These are phyloP conservation scores for Apeira syringaria DNA, from an alignment of 2,888 invertebrate species.

Conservation along the genomic window DNA sequence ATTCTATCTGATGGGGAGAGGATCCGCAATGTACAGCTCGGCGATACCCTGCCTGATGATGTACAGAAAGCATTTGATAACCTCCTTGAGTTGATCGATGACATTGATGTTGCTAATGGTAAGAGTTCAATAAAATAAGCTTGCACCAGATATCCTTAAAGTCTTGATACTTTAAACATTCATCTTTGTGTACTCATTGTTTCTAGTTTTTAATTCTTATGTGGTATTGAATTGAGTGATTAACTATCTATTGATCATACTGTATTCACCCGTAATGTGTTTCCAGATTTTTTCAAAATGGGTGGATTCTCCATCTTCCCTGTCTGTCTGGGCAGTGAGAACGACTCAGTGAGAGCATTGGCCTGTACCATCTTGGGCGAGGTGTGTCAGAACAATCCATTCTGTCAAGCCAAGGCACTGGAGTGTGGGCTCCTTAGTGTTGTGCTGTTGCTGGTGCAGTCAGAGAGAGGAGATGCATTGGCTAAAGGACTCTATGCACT, in stretches of 20 bases:
- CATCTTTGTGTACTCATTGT: too few species aligned
- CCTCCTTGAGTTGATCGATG: slow-evolving; percentile 87
- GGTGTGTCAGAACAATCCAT: slow-evolving; percentile 93
- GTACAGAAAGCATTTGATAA: slow-evolving; percentile 86
- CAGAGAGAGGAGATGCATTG: slow-evolving; percentile 82
- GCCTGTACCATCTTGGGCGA: slow-evolving; percentile 89
- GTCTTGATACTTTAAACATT: too few species aligned
- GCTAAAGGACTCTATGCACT: slow-evolving; percentile 90
- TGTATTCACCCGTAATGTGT: not conserved
- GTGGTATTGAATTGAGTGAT: too few species aligned
- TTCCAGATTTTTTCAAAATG: slow-evolving; percentile 91
- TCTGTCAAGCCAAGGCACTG: slow-evolving; percentile 89
- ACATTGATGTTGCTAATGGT: slow-evolving; percentile 92
- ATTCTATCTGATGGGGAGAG: slow-evolving; percentile 80
- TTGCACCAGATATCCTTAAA: too few species aligned
- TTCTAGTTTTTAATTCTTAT: too few species aligned
- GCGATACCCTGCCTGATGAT: slow-evolving; percentile 80
- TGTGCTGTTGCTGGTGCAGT: slow-evolving; percentile 83
- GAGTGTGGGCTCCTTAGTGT: slow-evolving; percentile 86
- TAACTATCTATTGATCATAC: too few species aligned
- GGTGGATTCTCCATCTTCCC: slow-evolving; percentile 91
- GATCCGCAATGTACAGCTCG: slow-evolving; percentile 56
- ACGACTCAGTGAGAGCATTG: slow-evolving; percentile 84
- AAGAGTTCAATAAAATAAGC: slow-evolving; percentile 13
- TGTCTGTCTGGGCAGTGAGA: slow-evolving; percentile 85